These are phyloP conservation scores for Ceratina australensis DNA, from an alignment of 1,140 invertebrate species.

Conservation along the genomic window DNA sequence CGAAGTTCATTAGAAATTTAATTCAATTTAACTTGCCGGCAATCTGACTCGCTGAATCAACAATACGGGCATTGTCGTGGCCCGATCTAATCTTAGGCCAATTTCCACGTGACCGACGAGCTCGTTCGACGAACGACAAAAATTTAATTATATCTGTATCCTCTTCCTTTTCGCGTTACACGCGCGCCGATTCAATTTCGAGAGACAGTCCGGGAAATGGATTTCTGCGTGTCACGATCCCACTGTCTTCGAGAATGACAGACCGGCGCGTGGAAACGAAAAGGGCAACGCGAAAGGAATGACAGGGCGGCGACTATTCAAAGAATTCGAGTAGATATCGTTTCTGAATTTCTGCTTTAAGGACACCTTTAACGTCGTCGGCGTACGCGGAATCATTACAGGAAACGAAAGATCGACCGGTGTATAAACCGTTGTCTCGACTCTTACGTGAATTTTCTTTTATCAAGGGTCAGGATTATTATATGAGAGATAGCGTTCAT, in stretches of 20 bases:
- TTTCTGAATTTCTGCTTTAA: too few relatives aligned
- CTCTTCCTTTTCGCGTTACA: background rate
- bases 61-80: slow-evolving; percentile 40
- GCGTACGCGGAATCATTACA: too few relatives aligned
- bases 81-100: slow-evolving; percentile 36
- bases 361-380: too few relatives aligned
- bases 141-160: background rate
- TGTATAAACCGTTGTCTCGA: too few relatives aligned
- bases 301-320: too few relatives aligned
- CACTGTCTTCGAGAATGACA: slow-evolving; percentile 5
- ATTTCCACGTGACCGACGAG: background rate
- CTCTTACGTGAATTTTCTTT: too few relatives aligned
- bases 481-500: background rate
- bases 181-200: background rate
- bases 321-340: too few relatives aligned
- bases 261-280: background rate
- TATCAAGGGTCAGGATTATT: too few relatives aligned
- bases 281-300: background rate
- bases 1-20: slow-evolving; percentile 53
- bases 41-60: slow-evolving; percentile 37
- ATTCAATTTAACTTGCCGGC: slow-evolving; percentile 53
- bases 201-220: slow-evolving; percentile 11
- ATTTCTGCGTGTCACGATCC: slow-evolving; percentile 8
- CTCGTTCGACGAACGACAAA: background rate
- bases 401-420: too few relatives aligned